Evolutionary conservation across 2,888 invertebrate species (phyloP).

Genomic region (Entomobrya multifasciata): DNA sequence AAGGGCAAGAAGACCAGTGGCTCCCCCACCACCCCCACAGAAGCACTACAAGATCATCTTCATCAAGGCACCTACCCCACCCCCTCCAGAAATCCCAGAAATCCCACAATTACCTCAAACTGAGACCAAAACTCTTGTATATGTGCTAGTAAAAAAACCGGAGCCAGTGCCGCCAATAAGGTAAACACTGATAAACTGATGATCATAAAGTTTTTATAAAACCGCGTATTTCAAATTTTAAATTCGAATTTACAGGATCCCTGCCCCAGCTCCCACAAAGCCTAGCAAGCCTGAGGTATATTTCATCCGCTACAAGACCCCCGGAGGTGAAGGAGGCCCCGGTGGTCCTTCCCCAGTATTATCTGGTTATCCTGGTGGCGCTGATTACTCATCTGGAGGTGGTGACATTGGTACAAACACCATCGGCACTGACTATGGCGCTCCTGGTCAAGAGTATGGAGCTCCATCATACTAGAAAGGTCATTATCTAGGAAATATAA

Average conservation of each 20-base stretch:
- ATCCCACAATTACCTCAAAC: constrained; percentile 78
- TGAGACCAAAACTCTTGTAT: constrained; percentile 81
- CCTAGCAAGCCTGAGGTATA: constrained; percentile 94
- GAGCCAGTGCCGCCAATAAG: constrained; percentile 90
- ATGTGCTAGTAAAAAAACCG: constrained; percentile 93
- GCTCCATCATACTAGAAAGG: constrained; percentile 59
- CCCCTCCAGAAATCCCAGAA: constrained; percentile 79
- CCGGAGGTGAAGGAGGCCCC: constrained; percentile 69
- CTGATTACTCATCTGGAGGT: constrained; percentile 31
- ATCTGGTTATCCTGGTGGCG: constrained; percentile 51
- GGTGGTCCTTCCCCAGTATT: constrained; percentile 30
- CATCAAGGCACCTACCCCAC: constrained; percentile 85
- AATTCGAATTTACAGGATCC: constrained; percentile 84
- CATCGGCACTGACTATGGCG: constrained; percentile 71
- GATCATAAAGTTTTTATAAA: not conserved
- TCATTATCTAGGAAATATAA: not conserved
- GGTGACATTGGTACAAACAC: constrained; percentile 67
- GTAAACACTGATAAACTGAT: constrained; percentile 11
- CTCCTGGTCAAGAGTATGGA: constrained; percentile 71
- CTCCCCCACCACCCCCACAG: constrained; percentile 84
- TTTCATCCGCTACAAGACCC: constrained; percentile 91
- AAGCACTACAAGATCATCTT: constrained; percentile 90
- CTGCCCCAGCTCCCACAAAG: constrained; percentile 89
- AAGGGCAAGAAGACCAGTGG: constrained; percentile 86
- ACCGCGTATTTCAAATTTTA: not conserved